Evolutionary conservation across 2,113 vertebrate genomes (phyloP), one percentile per base, ranked within the genome.

Genomic region (Promerops cafer): DNA sequence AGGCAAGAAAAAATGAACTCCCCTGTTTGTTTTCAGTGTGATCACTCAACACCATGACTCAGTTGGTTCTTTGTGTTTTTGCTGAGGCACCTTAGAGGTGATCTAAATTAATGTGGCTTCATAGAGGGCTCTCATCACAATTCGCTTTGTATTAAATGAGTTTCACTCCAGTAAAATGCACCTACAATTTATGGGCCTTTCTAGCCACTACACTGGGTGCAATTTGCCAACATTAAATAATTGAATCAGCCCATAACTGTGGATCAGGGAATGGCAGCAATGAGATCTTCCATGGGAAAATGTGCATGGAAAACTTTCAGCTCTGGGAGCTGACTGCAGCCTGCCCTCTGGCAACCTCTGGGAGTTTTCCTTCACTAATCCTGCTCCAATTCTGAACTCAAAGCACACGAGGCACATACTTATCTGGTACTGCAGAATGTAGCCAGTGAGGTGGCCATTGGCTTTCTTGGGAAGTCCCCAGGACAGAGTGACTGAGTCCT

Each of bases 391-490:
- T 59, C 26, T 52, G 37, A 23, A 49, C 53, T 16, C 18, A 7
- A 26, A 64, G 24, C 23, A 40, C 44, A 74, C 13, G 9, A 22
- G 89, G 42, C 57, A 99, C 99, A 24, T 99, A 99, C 99, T 99
- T 83, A 99, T 99, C 97, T 99, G 99, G 86, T 99, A 99, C 59
- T 99, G 98, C 31, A 99, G 98, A 50, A 99, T 44, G 86, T 99
- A 99, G 65, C 98, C 98, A 2, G 98, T 99, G 49, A 99, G 98
- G 95, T 99, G 97, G 64, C 99, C 99, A n/a, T 99, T 99, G 42
- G 98, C 93, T 71, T 98, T 99, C 81, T 97, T 83, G 11, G 99
- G 99, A 23, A 98, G 98, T 33, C 98, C 98, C 99, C 99, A 99
- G 5, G 96, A 98, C 56, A 99, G 89, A 14, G 98, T 98, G 77